phyloP scores from a whole-genome alignment of 2,113 vertebrate species.

The Notechis scutatus region DNA sequence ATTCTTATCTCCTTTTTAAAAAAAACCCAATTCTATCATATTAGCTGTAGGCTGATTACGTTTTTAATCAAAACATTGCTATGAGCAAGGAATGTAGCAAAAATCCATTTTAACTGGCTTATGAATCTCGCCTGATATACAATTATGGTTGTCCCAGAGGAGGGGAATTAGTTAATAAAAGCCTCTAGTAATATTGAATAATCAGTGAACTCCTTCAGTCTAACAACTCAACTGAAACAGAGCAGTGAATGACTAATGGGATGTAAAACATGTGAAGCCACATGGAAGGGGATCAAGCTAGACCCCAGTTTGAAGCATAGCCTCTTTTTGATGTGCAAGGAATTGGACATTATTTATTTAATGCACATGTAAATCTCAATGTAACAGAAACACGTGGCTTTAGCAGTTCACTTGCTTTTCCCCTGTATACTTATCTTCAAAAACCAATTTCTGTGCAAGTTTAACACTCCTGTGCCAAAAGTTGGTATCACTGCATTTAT shows the following conservation, averaged over 20 bases:
- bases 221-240: slow-evolving; percentile 43
- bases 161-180: slow-evolving; percentile 34
- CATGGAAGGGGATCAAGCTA: slow-evolving; percentile 45
- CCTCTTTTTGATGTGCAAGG: not conserved
- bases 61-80: slow-evolving; percentile 24
- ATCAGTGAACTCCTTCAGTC: slow-evolving; percentile 32
- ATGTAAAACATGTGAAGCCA: slow-evolving; percentile 57
- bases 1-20: not conserved
- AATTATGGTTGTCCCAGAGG: slow-evolving; percentile 32
- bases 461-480: no score
- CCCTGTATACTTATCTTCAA: not conserved
- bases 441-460: not conserved
- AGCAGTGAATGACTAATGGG: slow-evolving; percentile 37
- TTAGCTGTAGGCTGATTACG: not conserved
- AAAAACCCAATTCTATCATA: not conserved
- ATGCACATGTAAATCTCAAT: not conserved
- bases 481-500: not conserved
- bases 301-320: slow-evolving; percentile 33
- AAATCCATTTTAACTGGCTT: slow-evolving; percentile 21
- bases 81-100: not conserved
- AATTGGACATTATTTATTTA: slow-evolving; percentile 16
- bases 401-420: not conserved
- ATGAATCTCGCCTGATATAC: slow-evolving; percentile 28
- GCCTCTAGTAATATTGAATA: slow-evolving; percentile 24
- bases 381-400: not conserved